A percentile compares a stretch with the other conserved stretches of the same genome.
Conservation (phyloP, 2,888 invertebrate species). For the Crepidodera aurea region DNA sequence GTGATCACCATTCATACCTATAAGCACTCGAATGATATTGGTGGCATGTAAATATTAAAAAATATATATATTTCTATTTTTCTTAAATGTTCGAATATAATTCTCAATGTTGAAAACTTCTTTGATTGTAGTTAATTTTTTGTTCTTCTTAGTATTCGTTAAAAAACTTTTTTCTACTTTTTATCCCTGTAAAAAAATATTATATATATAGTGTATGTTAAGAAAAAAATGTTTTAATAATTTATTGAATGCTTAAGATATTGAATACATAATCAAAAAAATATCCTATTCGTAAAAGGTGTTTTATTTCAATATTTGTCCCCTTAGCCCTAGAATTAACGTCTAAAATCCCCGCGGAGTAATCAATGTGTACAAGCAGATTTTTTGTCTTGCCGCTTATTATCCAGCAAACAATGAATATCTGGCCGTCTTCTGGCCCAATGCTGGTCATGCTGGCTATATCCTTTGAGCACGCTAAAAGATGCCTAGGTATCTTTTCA, state of each 20-base stretch:
- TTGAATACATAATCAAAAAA: conserved; percentile 38
- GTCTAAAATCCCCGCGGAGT: no score
- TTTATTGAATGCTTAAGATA: conserved; percentile 49
- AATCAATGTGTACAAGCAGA: no score
- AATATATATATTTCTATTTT: conserved; percentile 46
- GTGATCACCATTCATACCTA: conserved; percentile 55
- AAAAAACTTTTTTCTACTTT: conserved; percentile 46
- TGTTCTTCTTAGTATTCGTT: conserved; percentile 43
- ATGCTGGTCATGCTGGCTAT: no score
- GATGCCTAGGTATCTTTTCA: no score
- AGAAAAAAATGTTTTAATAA: conserved; percentile 53
- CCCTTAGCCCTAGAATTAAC: no score
- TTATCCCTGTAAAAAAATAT: conserved; percentile 46
- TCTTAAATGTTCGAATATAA: conserved; percentile 48
- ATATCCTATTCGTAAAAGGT: conserved; percentile 26
- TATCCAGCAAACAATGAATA: no score
- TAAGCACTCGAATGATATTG: conserved; percentile 53
- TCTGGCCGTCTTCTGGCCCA: no score
- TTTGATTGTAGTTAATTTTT: conserved; percentile 45
- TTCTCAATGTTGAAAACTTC: conserved; percentile 51
- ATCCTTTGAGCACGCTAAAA: no score
- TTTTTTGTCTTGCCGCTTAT: no score
- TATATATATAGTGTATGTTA: conserved; percentile 50
- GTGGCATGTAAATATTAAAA: conserved; percentile 52
- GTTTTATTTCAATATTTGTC: conserved; percentile 3